Evolutionary conservation across 2,888 invertebrate genomes (phyloP).

Genomic region (Melanchra persicariae): DNA sequence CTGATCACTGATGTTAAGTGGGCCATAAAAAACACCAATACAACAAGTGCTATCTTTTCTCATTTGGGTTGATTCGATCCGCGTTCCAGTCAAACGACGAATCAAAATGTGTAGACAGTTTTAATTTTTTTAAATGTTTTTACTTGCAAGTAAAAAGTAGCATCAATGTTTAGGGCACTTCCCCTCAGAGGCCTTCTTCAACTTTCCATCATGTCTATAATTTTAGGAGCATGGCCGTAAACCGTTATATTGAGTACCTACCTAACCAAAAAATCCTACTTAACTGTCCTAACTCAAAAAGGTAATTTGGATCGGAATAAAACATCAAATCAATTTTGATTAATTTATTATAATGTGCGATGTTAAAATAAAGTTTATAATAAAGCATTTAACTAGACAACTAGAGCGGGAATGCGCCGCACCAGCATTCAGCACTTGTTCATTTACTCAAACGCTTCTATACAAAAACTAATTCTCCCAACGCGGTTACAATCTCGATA

Average conservation of each 20-base stretch:
- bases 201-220: no score
- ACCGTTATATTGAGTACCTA: no score
- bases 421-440: constrained; percentile 78
- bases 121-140: no score
- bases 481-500: constrained; percentile 79
- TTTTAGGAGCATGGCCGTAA: no score
- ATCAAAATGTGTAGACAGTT: no score
- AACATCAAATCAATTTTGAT: constrained; percentile 85
- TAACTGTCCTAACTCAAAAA: constrained; percentile 19
- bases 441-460: constrained; percentile 77
- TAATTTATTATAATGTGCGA: constrained; percentile 91
- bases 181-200: no score
- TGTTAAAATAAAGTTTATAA: constrained; percentile 90
- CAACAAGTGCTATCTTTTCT: no score
- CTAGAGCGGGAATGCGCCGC: constrained; percentile 71
- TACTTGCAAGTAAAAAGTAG: no score
- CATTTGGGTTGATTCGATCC: no score
- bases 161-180: neutral
- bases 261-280: no score
- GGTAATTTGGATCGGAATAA: constrained; percentile 63
- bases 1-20: neutral
- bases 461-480: constrained; percentile 80
- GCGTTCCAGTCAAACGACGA: no score
- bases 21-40: no score
- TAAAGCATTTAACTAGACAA: constrained; percentile 87